phyloP scores from a whole-genome alignment of 2,888 invertebrate species.

The Tipula vernalis region DNA sequence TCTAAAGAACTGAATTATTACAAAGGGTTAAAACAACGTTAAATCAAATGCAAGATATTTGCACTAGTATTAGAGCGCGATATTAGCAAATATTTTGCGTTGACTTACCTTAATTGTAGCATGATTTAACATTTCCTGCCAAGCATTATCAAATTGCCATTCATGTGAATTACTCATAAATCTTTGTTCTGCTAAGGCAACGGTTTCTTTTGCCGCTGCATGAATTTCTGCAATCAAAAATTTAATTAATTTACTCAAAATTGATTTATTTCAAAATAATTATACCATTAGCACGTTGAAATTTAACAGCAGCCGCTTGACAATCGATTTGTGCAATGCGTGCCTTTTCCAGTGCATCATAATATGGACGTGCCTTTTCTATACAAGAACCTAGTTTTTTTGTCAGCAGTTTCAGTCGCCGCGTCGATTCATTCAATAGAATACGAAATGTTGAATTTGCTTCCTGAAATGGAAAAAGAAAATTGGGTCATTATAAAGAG shows the following conservation, averaged over 20 bases:
- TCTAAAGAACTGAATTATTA: not conserved
- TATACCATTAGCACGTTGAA: slow-evolving; percentile 75
- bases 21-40: not conserved
- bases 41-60: not conserved
- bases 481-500: too few relatives aligned
- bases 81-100: not conserved
- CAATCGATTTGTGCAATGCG: slow-evolving; percentile 69
- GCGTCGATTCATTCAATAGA: slow-evolving; percentile 71
- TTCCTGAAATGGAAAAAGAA: slow-evolving; percentile 47
- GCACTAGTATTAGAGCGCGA: not conserved
- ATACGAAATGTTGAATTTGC: slow-evolving; percentile 84
- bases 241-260: not conserved
- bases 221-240: slow-evolving; percentile 49
- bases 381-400: slow-evolving; percentile 76
- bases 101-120: slow-evolving; percentile 70
- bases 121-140: slow-evolving; percentile 96
- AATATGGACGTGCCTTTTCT: slow-evolving; percentile 80
- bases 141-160: slow-evolving; percentile 82
- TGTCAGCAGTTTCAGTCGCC: slow-evolving; percentile 64
- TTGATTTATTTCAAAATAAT: not conserved
- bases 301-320: slow-evolving; percentile 80
- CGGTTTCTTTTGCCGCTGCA: slow-evolving; percentile 87
- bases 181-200: slow-evolving; percentile 76
- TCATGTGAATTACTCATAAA: slow-evolving; percentile 37
- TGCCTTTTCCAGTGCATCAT: slow-evolving; percentile 69